These are phyloP conservation scores for Ancistrus triradiatus DNA, from an alignment of 2,113 vertebrate genomes.

Conservation along the genomic window DNA sequence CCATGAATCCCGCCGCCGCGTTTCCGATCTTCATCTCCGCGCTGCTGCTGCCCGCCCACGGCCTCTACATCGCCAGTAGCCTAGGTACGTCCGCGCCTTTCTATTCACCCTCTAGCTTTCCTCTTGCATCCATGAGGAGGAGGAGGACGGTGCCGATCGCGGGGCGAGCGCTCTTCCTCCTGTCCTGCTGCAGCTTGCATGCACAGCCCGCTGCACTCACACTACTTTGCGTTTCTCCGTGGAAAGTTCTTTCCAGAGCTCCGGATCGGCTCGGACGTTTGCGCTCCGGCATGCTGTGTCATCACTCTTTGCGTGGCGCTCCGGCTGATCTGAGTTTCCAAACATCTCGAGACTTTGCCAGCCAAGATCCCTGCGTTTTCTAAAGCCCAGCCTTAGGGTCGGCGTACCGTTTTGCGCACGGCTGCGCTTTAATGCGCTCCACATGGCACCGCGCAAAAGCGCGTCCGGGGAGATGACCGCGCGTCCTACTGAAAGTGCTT, in stretches of 20 bases:
- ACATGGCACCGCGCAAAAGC: constrained; percentile 12
- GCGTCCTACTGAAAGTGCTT: too few relatives aligned
- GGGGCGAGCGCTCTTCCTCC: neutral
- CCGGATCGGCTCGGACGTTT: constrained; percentile 19
- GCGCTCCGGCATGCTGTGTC: constrained; percentile 41
- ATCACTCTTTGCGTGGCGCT: constrained; percentile 26
- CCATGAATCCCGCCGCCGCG: constrained; percentile 76
- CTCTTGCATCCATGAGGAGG: neutral
- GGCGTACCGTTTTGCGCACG: constrained; percentile 7
- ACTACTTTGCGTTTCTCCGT: constrained; percentile 4
- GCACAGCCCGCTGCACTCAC: neutral
- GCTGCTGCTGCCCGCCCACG: constrained; percentile 74
- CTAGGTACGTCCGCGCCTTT: constrained; percentile 67
- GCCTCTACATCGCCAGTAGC: constrained; percentile 79
- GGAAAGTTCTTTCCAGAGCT: constrained; percentile 26
- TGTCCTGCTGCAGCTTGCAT: neutral
- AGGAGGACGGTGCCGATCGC: neutral
- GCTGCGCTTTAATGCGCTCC: constrained; percentile 14
- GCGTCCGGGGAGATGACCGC: too few relatives aligned
- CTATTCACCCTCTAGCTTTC: constrained; percentile 46
- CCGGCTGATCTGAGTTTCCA: neutral
- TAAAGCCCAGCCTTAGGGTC: neutral
- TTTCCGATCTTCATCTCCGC: constrained; percentile 71
- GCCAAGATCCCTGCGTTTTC: neutral
- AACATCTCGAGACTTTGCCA: neutral